Conservation (phyloP, 2,797 vertebrate species). For the Falco columbarius region DNA sequence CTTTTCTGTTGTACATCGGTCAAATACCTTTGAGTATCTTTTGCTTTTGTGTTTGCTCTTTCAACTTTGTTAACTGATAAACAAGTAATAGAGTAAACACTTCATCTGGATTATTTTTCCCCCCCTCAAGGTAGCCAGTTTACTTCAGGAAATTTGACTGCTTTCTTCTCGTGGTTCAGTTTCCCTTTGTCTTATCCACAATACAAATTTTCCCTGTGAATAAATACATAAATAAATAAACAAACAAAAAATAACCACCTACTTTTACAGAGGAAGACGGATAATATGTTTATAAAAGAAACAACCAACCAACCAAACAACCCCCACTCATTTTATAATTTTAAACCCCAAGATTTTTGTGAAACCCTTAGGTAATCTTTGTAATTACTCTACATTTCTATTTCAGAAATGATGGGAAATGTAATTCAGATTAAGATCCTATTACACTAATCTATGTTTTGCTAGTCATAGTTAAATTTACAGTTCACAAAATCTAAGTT, state of each 20-base stretch:
- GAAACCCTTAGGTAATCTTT: not conserved
- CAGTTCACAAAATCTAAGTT: not conserved
- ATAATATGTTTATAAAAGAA: not conserved
- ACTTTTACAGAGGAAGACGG: not conserved
- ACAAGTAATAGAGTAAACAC: not conserved
- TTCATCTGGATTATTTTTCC: too few relatives aligned
- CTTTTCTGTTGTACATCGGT: not conserved
- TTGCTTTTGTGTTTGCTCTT: not conserved
- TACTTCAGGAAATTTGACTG: not conserved
- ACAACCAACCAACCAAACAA: not conserved
- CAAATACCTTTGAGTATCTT: not conserved
- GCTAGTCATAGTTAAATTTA: not conserved
- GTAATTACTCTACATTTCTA: not conserved
- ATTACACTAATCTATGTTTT: not conserved
- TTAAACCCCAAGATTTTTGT: not conserved
- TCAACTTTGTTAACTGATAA: not conserved
- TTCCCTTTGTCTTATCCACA: not conserved
- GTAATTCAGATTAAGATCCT: not conserved
- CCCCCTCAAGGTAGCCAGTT: not conserved
- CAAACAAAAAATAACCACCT: too few relatives aligned
- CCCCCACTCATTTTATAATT: fast-evolving
- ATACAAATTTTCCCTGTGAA: too few relatives aligned
- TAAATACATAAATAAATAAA: too few relatives aligned
- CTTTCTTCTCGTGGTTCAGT: not conserved
- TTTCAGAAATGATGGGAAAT: not conserved